Evolutionary conservation across 2,797 vertebrate species (phyloP).

Genomic region (Ambastaia sidthimunki): DNA sequence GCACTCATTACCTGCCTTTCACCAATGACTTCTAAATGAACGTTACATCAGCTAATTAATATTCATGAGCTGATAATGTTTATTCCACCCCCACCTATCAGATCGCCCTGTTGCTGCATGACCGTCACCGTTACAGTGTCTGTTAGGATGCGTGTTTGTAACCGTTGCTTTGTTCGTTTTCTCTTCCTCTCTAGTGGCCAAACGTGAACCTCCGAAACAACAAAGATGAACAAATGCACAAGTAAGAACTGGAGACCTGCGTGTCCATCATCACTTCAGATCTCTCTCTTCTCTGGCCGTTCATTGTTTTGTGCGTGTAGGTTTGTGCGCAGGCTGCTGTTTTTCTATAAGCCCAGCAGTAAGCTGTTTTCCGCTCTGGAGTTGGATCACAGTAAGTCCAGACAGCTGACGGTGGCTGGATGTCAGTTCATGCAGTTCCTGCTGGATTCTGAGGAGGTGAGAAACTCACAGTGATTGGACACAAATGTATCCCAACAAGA

Average conservation of each 20-base stretch:
- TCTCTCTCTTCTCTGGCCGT: no score
- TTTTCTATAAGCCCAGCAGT: constrained; percentile 90
- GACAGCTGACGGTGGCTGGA: constrained; percentile 85
- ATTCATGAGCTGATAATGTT: no score
- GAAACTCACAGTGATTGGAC: constrained; percentile 9
- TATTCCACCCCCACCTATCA: no score
- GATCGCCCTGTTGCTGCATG: no score
- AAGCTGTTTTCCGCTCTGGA: constrained; percentile 84
- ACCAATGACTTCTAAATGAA: no score
- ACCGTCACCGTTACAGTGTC: neutral
- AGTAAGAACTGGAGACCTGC: constrained; percentile 65
- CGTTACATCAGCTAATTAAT: no score
- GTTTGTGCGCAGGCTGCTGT: constrained; percentile 85
- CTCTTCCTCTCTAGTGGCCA: constrained; percentile 78
- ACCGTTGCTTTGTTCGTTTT: constrained; percentile 55
- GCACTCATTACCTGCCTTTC: no score
- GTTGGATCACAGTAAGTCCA: constrained; percentile 82
- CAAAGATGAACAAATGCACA: constrained; percentile 89
- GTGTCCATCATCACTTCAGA: neutral
- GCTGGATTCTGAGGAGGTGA: constrained; percentile 87
- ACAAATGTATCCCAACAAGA: neutral
- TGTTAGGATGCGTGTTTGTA: neutral
- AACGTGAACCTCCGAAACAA: constrained; percentile 85
- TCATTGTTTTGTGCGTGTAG: constrained; percentile 58
- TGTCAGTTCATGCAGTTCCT: constrained; percentile 88